These are phyloP conservation scores for Holothuria leucospilota DNA, from an alignment of 53 echinoderm and acorn worm genomes.

Conservation along the genomic window DNA sequence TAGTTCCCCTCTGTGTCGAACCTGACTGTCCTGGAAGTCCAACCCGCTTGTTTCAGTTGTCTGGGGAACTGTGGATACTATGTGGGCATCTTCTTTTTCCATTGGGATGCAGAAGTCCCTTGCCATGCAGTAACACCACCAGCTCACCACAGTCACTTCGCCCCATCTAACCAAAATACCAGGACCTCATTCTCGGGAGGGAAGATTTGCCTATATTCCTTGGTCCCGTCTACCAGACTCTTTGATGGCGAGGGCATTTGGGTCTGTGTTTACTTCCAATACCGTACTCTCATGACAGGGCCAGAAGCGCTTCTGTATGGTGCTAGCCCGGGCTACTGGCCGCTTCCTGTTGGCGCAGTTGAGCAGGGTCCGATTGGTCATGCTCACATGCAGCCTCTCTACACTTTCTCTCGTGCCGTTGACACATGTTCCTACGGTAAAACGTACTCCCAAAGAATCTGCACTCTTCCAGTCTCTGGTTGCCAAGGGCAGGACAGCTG, in stretches of 20 bases:
- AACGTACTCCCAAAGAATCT: not conserved
- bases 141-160: not conserved
- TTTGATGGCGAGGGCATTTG: not conserved
- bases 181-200: not conserved
- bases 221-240: not conserved
- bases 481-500: not conserved
- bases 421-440: not conserved
- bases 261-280: not conserved
- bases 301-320: conserved; percentile 2
- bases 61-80: not conserved
- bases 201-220: not conserved
- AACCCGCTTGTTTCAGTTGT: not conserved
- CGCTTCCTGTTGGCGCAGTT: not conserved
- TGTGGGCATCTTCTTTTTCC: not conserved
- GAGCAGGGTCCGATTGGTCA: not conserved
- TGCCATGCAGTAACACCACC: not conserved
- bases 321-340: not conserved
- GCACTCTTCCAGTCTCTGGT: not conserved
- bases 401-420: not conserved
- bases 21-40: no score
- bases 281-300: not conserved
- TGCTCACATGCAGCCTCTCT: not conserved
- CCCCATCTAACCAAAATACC: not conserved
- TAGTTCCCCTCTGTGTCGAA: no score
- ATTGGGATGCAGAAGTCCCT: not conserved